Conservation (phyloP, 1,140 invertebrate species). For the Drosophila ironensis region DNA sequence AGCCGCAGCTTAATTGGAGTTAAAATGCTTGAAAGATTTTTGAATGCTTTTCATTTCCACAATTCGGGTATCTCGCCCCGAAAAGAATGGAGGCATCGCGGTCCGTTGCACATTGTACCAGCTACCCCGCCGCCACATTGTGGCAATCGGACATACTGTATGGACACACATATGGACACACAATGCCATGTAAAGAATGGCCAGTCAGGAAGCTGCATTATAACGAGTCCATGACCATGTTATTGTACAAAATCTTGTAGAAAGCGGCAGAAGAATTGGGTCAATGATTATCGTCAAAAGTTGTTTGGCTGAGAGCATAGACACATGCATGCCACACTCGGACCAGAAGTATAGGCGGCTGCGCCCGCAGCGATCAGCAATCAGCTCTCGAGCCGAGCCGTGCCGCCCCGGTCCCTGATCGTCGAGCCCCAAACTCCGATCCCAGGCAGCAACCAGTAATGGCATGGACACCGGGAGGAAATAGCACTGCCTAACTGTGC, state of each 20-base stretch:
- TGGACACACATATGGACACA: no score
- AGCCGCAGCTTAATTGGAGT: constrained; percentile 26
- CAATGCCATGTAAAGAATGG: constrained; percentile 41
- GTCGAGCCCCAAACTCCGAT: no score
- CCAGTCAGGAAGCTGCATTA: constrained; percentile 43
- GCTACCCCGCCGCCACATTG: no score
- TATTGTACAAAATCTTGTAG: constrained; percentile 56
- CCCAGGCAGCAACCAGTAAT: constrained; percentile 24
- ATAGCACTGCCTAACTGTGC: constrained; percentile 37
- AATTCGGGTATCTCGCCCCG: neutral
- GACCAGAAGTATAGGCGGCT: constrained; percentile 8
- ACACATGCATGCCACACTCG: constrained; percentile 29
- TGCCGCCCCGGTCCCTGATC: no score
- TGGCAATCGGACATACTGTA: neutral
- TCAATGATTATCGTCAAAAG: constrained; percentile 57
- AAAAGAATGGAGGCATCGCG: constrained; percentile 1
- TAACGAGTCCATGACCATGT: constrained; percentile 56
- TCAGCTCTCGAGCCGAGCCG: constrained; percentile 30
- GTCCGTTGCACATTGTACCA: constrained; percentile 45
- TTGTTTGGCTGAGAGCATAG: constrained; percentile 39
- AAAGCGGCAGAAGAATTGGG: constrained; percentile 56
- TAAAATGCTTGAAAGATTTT: constrained; percentile 41
- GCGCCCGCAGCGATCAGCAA: constrained; percentile 38
- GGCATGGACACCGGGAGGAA: constrained; percentile 31
- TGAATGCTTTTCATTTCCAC: constrained; percentile 14